Conservation (phyloP, 2,113 vertebrate species). For the Pachycephala philippinensis region DNA sequence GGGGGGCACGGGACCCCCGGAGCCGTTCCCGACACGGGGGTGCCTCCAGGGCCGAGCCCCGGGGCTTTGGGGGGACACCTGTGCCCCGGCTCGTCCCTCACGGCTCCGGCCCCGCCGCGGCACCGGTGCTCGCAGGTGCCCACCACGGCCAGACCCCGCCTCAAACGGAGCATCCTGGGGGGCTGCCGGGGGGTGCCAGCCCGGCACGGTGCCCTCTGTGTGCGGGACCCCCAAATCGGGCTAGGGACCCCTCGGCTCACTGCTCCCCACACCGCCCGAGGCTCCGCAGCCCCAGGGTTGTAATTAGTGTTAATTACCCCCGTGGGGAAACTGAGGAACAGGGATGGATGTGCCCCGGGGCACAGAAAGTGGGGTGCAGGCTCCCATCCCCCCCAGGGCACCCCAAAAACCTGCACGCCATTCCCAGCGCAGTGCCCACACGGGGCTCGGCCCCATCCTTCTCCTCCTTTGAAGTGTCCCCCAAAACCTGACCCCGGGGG, state of each 20-base stretch:
- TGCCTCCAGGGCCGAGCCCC: neutral
- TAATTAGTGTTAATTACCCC: neutral
- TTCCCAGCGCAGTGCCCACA: neutral
- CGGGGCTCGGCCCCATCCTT: neutral
- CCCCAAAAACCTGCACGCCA: neutral
- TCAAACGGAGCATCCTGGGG: neutral
- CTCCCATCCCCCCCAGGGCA: neutral
- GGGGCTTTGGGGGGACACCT: neutral
- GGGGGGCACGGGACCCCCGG: neutral
- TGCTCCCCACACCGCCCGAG: rapidly evolving
- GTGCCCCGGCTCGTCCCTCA: neutral
- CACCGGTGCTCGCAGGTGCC: neutral
- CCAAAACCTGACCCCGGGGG: neutral
- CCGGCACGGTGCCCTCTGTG: neutral
- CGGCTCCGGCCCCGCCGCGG: rapidly evolving
- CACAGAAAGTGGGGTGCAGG: neutral
- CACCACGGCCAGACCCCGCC: rapidly evolving
- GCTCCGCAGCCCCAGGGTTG: neutral
- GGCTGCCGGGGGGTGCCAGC: neutral
- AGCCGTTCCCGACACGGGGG: neutral
- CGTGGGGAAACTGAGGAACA: neutral
- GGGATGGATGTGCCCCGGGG: neutral
- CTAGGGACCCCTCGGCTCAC: neutral
- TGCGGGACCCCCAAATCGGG: neutral
- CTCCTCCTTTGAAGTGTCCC: neutral